Conservation (phyloP, 2,888 invertebrate genomes). For the Eremobia ochroleuca region DNA sequence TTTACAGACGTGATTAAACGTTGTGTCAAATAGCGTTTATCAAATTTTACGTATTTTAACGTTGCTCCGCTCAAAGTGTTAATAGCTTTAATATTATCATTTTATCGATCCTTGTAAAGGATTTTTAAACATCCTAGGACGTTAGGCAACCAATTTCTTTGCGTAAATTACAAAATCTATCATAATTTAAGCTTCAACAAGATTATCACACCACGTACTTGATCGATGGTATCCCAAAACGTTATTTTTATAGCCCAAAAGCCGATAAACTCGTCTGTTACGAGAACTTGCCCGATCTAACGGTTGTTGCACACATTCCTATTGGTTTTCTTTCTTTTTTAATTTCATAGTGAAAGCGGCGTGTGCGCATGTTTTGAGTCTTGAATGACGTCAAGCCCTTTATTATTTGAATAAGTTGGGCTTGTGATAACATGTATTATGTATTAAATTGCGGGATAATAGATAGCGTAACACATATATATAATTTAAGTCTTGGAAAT, state of each 20-base stretch:
- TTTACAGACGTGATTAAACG: too few species aligned
- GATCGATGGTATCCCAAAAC: constrained; percentile 9
- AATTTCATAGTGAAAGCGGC: constrained; percentile 48
- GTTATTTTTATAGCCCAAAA: constrained; percentile 18
- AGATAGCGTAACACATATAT: too few species aligned
- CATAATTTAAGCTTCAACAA: neutral
- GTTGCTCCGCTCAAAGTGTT: too few species aligned
- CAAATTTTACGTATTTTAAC: too few species aligned
- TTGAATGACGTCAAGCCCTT: constrained; percentile 24
- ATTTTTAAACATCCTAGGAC: too few species aligned
- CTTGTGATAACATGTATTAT: neutral
- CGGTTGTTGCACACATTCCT: constrained; percentile 63
- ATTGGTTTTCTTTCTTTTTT: constrained; percentile 48
- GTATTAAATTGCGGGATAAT: neutral
- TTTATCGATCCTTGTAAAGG: too few species aligned
- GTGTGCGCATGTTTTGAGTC: constrained; percentile 12
- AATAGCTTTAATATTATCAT: too few species aligned
- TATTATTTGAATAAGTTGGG: constrained; percentile 17
- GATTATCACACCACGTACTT: neutral
- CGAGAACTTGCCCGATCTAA: constrained; percentile 59
- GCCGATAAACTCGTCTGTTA: constrained; percentile 21
- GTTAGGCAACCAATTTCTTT: too few species aligned
- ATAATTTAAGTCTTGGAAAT: too few species aligned
- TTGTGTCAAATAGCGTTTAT: too few species aligned
- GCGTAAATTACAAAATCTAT: too few species aligned